phyloP scores from a whole-genome alignment of 2,797 vertebrate species.

The Gymnoscopelus microlampas region DNA sequence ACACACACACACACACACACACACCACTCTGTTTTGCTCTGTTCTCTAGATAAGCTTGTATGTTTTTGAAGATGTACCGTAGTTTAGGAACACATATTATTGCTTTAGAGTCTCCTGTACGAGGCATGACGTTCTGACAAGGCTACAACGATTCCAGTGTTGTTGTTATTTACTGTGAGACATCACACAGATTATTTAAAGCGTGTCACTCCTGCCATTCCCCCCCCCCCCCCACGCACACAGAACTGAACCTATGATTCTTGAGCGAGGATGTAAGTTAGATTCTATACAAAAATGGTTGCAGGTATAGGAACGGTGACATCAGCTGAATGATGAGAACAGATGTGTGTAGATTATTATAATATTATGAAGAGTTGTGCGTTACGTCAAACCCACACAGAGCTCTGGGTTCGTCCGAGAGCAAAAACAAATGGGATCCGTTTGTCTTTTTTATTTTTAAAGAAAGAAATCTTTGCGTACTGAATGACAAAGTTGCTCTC shows the following conservation, averaged over 20 bases:
- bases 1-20: constrained; percentile 10
- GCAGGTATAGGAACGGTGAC: not conserved
- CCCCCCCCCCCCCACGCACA: not conserved
- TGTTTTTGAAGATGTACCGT: constrained; percentile 23
- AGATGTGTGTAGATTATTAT: constrained; percentile 2
- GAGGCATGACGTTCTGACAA: constrained; percentile 17
- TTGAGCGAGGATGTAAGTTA: too few relatives aligned
- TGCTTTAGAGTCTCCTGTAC: constrained; percentile 37
- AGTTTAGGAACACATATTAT: constrained; percentile 33
- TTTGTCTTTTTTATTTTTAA: constrained; percentile 5
- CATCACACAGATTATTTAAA: constrained; percentile 4
- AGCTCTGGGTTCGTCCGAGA: not conserved
- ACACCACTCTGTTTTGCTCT: not conserved
- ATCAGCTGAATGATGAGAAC: constrained; percentile 14
- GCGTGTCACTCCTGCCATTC: constrained; percentile 8
- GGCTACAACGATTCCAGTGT: constrained; percentile 32
- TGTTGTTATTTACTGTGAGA: constrained; percentile 7
- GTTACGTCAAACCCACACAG: constrained; percentile 19
- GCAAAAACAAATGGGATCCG: not conserved
- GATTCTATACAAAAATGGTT: not conserved
- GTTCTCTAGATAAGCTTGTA: constrained; percentile 30
- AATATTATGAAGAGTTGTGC: constrained; percentile 19
- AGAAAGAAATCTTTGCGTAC: not conserved
- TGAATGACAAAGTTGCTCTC: too few relatives aligned
- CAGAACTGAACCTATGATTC: too few relatives aligned